Percentiles rank a stretch among this genome's conserved stretches.
These are phyloP conservation scores for Protosalanx chinensis DNA, from an alignment of 2,797 vertebrate species.

Conservation along the genomic window DNA sequence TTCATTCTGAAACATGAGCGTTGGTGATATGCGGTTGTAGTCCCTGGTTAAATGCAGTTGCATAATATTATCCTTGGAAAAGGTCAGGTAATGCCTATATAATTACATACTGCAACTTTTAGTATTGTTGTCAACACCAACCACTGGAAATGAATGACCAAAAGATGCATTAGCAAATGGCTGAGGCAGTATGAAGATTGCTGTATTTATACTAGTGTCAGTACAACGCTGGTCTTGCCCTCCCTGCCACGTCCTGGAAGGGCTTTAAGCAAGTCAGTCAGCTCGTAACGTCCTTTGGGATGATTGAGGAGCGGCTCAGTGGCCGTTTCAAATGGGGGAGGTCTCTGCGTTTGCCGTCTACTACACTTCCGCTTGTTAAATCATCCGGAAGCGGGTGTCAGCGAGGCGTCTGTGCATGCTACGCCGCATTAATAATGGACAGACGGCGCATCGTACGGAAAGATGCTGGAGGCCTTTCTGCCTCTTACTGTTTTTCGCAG, in stretches of 20 bases:
- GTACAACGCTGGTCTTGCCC: no score
- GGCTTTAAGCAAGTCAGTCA: no score
- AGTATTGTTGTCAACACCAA: no score
- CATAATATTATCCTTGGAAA: no score
- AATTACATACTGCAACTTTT: no score
- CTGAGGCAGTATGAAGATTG: no score
- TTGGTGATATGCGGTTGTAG: not conserved
- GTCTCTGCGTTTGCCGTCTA: not conserved
- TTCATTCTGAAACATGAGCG: not conserved
- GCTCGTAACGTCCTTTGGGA: no score
- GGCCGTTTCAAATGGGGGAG: not conserved
- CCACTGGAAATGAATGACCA: no score
- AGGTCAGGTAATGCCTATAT: no score
- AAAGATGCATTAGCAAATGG: no score
- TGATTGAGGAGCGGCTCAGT: not conserved
- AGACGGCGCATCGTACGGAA: conserved; percentile 22
- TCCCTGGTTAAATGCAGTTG: not conserved
- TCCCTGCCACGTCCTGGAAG: no score
- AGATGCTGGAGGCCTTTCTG: conserved; percentile 16
- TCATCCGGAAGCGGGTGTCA: not conserved
- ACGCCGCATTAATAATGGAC: not conserved
- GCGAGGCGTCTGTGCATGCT: not conserved
- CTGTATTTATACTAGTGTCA: no score
- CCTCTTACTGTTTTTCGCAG: conserved; percentile 35
- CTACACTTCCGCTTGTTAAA: not conserved